These are phyloP conservation scores for Phyllotis vaccarum DNA, from an alignment of 2,797 vertebrate species.

Conservation along the genomic window DNA sequence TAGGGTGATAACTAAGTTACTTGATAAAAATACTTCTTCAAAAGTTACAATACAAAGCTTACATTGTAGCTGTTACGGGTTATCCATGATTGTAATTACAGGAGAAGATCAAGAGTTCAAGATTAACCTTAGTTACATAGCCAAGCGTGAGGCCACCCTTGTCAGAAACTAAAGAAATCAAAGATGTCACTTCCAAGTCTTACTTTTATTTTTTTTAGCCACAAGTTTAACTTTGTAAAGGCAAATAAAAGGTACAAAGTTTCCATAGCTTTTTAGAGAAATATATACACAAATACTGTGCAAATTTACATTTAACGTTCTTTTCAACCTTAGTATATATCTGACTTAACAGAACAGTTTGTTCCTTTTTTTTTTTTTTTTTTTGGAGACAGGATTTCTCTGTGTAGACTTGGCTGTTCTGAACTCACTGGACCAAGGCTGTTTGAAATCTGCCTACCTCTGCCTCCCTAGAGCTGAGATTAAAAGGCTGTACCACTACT, in stretches of 20 bases:
- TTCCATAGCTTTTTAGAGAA: conserved; percentile 12
- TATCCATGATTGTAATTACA: background rate
- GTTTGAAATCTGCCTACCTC: background rate
- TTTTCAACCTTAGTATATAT: conserved; percentile 16
- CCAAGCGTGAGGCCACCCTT: background rate
- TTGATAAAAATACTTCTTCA: conserved; percentile 18
- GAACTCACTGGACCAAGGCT: background rate
- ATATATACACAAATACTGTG: background rate
- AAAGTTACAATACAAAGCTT: background rate
- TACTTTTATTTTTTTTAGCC: background rate
- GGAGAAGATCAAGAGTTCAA: background rate
- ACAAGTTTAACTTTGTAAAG: conserved; percentile 46
- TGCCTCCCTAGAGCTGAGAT: background rate
- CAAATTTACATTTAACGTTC: conserved; percentile 35
- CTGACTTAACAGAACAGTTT: conserved; percentile 37
- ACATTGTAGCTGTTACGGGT: background rate
- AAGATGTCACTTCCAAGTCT: too few relatives aligned
- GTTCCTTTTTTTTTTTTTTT: background rate
- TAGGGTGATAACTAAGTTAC: conserved; percentile 27
- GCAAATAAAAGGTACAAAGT: conserved; percentile 12
- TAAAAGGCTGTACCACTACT: background rate
- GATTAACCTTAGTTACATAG: background rate
- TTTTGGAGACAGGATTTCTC: background rate
- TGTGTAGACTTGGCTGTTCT: background rate
- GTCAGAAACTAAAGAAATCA: background rate